phyloP scores from a whole-genome alignment of 53 echinoderm and acorn worm genomes.

The Mesocentrotus franciscanus region DNA sequence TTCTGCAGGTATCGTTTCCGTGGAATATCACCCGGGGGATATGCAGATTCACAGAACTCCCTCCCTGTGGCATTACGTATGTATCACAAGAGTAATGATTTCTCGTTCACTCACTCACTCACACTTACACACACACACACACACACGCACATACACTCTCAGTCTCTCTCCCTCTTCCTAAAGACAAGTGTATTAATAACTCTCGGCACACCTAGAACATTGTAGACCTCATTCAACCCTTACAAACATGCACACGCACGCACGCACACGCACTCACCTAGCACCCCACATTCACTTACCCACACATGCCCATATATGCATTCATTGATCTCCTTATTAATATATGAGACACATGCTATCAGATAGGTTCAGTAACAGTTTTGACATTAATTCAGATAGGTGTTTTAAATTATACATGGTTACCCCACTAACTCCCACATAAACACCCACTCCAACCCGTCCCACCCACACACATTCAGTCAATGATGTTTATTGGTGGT shows the following conservation, averaged over 20 bases:
- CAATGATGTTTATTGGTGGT: too few species aligned
- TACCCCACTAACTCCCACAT: too few species aligned
- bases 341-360: too few species aligned
- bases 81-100: conserved; percentile 19
- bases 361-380: too few species aligned
- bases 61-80: conserved; percentile 75
- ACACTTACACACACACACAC: neutral
- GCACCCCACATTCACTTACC: neutral
- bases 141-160: neutral
- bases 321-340: too few species aligned
- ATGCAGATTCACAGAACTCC: conserved; percentile 79
- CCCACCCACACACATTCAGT: neutral
- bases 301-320: neutral
- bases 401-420: too few species aligned
- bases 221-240: neutral
- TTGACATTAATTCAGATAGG: too few species aligned
- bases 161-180: too few species aligned
- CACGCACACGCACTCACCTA: neutral
- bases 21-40: conserved; percentile 77
- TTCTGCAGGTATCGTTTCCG: conserved; percentile 76
- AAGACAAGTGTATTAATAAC: too few species aligned
- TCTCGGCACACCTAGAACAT: too few species aligned
- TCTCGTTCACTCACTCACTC: neutral
- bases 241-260: neutral
- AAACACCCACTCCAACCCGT: neutral